Base-by-base conservation (phyloP, 2,888 invertebrate genomes). In the Callyntrura guangdongensis region DNA sequence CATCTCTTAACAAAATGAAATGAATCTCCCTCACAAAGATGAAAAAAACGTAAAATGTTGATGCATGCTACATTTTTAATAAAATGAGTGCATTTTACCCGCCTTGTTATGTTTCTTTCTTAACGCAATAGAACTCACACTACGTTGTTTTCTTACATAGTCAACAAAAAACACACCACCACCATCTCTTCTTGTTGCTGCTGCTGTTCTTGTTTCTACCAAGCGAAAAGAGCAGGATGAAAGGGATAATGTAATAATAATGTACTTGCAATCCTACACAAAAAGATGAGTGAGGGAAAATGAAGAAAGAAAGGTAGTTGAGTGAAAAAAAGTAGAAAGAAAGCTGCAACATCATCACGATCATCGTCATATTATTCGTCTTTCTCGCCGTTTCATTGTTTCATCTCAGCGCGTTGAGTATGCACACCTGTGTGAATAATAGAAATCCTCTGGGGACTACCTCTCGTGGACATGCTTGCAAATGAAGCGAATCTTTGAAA, bases 361-460 rank as follows among this genome's bases (percentile, higher is more conserved):
- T 45, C 17, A 45, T 45, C 12, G 22, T 86, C 27, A 25, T 59
- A 67, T 67, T 22, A 56, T 83, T 49, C 36, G n/a, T 20, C 27
- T 79, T 47, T 59, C 45, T 64, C 20, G 12, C 20, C 9, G 27
- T 64, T 20, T 17, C 83, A 22, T 25, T 61, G 14, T 64, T 56
- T 64, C 20, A 45, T 45, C 0, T 8, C 20, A 12, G 27, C 45
- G 12, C 47, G 20, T 49, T 45, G 47, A n/a, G 27, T 69, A 64
- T 74, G 74, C 82, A 83, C 88, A 88, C 88, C 88, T 88, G 88
- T 88, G 82, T 88, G 88, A 88, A 88, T 88, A 88, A 88, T 88
- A 88, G 82, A 88, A 88, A 88, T 59, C 27, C 88, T 88, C 88
- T 45, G 17, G 88, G 88, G 88, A 88, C 88, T 88, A 82, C 88